Percentiles rank a stretch among this genome's conserved stretches.
phyloP scores from a whole-genome alignment of 30 jellyfish, hydroid and myxozoan species.

The Mastigias papua region DNA sequence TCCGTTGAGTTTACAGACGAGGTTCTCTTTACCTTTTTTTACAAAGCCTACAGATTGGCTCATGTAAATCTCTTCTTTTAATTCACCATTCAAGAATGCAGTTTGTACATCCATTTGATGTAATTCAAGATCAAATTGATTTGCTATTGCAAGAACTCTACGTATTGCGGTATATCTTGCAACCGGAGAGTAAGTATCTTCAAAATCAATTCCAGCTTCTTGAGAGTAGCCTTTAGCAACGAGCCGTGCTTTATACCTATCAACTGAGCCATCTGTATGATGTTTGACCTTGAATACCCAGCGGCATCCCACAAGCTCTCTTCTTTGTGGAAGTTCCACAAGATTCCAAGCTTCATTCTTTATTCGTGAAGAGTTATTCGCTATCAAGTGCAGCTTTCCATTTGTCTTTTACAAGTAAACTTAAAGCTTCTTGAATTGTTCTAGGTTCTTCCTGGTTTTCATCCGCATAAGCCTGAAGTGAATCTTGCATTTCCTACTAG shows the following conservation, averaged over 20 bases:
- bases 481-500: too few relatives aligned
- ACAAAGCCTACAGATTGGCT: constrained; percentile 52
- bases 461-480: constrained; percentile 18
- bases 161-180: constrained; percentile 11
- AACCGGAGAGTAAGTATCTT: constrained; percentile 19
- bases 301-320: constrained; percentile 41
- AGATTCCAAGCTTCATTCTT: constrained; percentile 56
- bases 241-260: constrained; percentile 52
- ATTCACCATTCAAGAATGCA: constrained; percentile 53
- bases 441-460: constrained; percentile 28
- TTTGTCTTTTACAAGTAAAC: constrained; percentile 7
- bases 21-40: constrained; percentile 20
- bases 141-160: constrained; percentile 26
- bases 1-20: constrained; percentile 43
- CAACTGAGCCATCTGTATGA: constrained; percentile 54
- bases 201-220: constrained; percentile 57
- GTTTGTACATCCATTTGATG: constrained; percentile 38
- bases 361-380: constrained; percentile 35
- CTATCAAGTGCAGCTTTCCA: constrained; percentile 37
- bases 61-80: constrained; percentile 55
- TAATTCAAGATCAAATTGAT: constrained; percentile 6
- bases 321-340: constrained; percentile 47
- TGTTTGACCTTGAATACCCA: constrained; percentile 60
- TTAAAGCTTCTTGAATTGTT: constrained; percentile 33
- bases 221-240: constrained; percentile 71